These are phyloP conservation scores for Pseudorhiza aurosa DNA, from an alignment of 30 jellyfish, hydroid and myxozoan species.

Conservation along the genomic window DNA sequence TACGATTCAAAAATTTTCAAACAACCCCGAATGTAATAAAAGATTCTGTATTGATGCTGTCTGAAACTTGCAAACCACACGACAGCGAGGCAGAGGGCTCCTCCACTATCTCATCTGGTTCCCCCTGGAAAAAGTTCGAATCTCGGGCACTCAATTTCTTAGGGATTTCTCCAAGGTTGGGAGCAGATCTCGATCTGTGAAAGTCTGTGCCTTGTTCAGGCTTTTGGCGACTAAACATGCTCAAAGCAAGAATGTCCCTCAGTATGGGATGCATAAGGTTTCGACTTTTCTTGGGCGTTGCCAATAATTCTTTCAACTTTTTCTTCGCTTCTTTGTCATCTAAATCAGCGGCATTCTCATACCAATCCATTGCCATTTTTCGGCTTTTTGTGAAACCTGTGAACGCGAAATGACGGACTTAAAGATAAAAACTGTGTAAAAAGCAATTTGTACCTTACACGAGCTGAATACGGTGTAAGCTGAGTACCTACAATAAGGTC, in stretches of 20 bases:
- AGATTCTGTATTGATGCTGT: background rate
- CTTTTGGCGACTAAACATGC: conserved; percentile 5
- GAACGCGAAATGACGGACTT: too few relatives aligned
- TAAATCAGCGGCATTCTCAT: conserved; percentile 52
- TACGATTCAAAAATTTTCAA: background rate
- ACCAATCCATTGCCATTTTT: conserved; percentile 57
- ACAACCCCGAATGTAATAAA: background rate
- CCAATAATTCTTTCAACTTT: conserved; percentile 27
- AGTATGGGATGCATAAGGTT: conserved; percentile 56
- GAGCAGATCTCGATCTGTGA: conserved; percentile 63
- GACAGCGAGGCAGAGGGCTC: conserved; percentile 4
- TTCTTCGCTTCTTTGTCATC: conserved; percentile 57
- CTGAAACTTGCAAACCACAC: background rate
- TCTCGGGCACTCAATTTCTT: background rate
- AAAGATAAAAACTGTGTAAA: too few relatives aligned
- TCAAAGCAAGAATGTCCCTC: conserved; percentile 43
- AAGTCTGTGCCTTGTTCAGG: conserved; percentile 23
- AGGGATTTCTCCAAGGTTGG: conserved; percentile 21
- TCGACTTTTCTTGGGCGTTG: background rate
- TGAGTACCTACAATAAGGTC: too few relatives aligned
- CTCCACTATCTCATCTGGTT: background rate
- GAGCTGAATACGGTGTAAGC: too few relatives aligned
- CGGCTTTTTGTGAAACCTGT: conserved; percentile 46
- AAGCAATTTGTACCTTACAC: too few relatives aligned
- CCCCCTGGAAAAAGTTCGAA: background rate